Evolutionary conservation across 1,140 invertebrate species (phyloP), one percentile per base, ranked within the genome.

Genomic region (Drosophila orena): DNA sequence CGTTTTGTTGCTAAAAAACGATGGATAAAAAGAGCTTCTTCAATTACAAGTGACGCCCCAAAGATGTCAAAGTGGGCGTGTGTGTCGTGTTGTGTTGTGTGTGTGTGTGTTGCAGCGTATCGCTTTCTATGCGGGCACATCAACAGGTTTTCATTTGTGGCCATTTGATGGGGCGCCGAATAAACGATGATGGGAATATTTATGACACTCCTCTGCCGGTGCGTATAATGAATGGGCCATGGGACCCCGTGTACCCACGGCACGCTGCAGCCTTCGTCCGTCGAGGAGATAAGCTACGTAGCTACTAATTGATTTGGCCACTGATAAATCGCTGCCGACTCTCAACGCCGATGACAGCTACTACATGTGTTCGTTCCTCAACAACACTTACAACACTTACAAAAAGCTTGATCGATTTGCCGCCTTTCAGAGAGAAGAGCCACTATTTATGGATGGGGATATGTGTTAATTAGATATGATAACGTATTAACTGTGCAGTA

Each of bases 131-230:
- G 38, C 8, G 46, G 46, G 44, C 30, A 69, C 88, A 89, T 89
- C 84, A 89, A 89, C 84, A 89, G 85, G 84, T 89, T 90, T 89
- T 90, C 85, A 84, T 89, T 89, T 88, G 76, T 66, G 73, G 70
- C 74, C 65, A 88, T 88, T 88, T 89, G 83, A 83, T 88, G 81
- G 79, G n/a, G 17, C 62, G 71, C 62, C 81, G 71, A 78, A 79
- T 83, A 88, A 89, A 89, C 84, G 79, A 80, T 90, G 79, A 90
- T 90, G 88, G 86, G 88, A 90, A 90, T 90, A 91, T 90, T 86
- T 90, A 90, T 90, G 86, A 90, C 86, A 88, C 59, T 81, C 70
- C 81, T 76, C 73, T 77, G 65, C 86, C 77, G 69, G 76, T 86
- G 68, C 73, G 77, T 83, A 90, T 90, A 91, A 90, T 90, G 86